A percentile compares a stretch with the other conserved stretches of the same genome.
These are phyloP conservation scores for Tyrannus savana DNA, from an alignment of 2,113 vertebrate genomes.

Conservation along the genomic window DNA sequence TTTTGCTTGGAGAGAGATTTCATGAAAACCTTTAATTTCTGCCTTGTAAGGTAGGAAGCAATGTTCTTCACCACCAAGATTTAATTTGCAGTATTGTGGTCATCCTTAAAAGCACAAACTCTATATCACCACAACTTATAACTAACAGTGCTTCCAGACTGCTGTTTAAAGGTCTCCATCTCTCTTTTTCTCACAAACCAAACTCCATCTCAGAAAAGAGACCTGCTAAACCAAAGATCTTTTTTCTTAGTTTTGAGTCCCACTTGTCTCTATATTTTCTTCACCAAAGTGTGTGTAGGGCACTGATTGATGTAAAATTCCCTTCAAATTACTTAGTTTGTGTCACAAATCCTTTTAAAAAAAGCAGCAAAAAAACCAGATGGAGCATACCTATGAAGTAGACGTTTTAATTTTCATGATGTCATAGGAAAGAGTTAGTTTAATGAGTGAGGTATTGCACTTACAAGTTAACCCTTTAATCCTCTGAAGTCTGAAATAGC, in stretches of 20 bases:
- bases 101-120: slow-evolving; percentile 15
- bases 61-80: slow-evolving; percentile 9
- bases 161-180: neutral
- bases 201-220: neutral
- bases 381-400: neutral
- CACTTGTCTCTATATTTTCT: neutral
- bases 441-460: neutral
- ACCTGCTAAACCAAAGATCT: neutral
- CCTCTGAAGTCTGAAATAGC: neutral
- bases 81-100: slow-evolving; percentile 43
- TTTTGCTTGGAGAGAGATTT: slow-evolving; percentile 9
- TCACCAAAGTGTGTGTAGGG: neutral
- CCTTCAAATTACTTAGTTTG: neutral
- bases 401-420: neutral
- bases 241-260: neutral
- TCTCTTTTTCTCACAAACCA: neutral
- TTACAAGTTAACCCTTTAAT: neutral
- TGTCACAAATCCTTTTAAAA: neutral
- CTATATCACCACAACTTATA: neutral
- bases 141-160: neutral
- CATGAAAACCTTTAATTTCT: slow-evolving; percentile 42
- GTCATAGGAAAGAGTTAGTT: neutral
- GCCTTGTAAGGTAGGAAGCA: neutral
- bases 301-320: neutral
- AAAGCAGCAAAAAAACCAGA: neutral